Evolutionary conservation across 2,113 vertebrate genomes (phyloP), one percentile per base, ranked within the genome.

Genomic region (Daubentonia madagascariensis): DNA sequence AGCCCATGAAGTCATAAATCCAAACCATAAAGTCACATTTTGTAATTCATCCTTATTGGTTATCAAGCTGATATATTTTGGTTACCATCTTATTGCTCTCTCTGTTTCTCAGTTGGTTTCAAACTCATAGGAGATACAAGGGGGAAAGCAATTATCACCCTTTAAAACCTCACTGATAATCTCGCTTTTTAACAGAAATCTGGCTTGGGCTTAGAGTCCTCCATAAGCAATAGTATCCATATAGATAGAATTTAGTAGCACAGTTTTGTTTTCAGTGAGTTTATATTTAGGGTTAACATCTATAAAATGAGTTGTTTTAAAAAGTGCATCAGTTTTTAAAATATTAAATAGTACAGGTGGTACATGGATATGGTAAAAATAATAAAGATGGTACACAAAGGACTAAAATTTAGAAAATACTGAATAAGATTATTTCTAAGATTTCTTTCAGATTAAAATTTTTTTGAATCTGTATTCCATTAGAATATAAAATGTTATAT

Each of bases 261-360:
- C 93, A 16, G 9, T 70, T 97, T 76, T 78, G 18, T 76, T 97
- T 91, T 91, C 30, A 93, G 6, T 76, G 37, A 13, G 80, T 67
- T 79, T 79, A 91, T 91, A 48, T 68, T 93, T 88, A 67, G 61
- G 37, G 11, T 78, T 93, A 59, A 59, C 63, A 70, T 95, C 67
- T 96, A 54, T 90, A 95, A 96, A 97, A 86, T 93, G 70, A 32
- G 75, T 73, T 52, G 16, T 93, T 95, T 93, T 93, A 70, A 95
- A 86, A 75, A 35, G n/a, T 87, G 61, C 63, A 75, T 79, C 45
- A 13, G 17, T 84, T 92, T 91, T 92, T 81, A 54, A 85, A 95
- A 85, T 54, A 75, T 45, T 80, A 76, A 94, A 57, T 73, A 79
- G 14, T 85, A 75, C 14, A 92, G 50, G 30, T 92, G 43, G 8